These are phyloP conservation scores for Pantherophis vulpinus DNA, from an alignment of 2,797 vertebrate species.

Conservation along the genomic window DNA sequence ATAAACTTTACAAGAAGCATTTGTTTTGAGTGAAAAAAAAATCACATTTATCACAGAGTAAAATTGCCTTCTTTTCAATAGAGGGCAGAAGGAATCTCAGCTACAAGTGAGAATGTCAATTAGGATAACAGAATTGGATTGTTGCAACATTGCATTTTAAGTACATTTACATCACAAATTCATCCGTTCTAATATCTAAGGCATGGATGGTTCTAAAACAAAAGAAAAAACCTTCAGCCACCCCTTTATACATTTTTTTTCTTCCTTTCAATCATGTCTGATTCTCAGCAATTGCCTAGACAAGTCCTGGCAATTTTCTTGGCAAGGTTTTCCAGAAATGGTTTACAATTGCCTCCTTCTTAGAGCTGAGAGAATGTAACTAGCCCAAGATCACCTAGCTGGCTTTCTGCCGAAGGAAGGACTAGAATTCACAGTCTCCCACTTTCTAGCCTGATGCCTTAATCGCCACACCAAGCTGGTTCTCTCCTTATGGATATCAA, in stretches of 20 bases:
- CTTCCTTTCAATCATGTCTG: not conserved
- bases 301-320: not conserved
- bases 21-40: not conserved
- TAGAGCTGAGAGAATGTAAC: not conserved
- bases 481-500: not conserved
- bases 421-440: not conserved
- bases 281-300: not conserved
- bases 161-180: not conserved
- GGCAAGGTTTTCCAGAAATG: not conserved
- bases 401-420: not conserved
- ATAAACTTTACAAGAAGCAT: too few relatives aligned
- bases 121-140: not conserved
- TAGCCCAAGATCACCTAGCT: too few relatives aligned
- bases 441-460: not conserved
- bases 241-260: not conserved
- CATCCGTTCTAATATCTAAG: not conserved
- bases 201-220: not conserved
- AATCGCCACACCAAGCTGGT: not conserved
- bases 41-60: not conserved
- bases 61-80: not conserved
- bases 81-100: not conserved
- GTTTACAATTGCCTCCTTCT: not conserved
- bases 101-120: too few relatives aligned
- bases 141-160: not conserved
- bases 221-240: not conserved